Base-by-base conservation (phyloP, 2,113 vertebrate genomes). In the Triplophysa siluroides region DNA sequence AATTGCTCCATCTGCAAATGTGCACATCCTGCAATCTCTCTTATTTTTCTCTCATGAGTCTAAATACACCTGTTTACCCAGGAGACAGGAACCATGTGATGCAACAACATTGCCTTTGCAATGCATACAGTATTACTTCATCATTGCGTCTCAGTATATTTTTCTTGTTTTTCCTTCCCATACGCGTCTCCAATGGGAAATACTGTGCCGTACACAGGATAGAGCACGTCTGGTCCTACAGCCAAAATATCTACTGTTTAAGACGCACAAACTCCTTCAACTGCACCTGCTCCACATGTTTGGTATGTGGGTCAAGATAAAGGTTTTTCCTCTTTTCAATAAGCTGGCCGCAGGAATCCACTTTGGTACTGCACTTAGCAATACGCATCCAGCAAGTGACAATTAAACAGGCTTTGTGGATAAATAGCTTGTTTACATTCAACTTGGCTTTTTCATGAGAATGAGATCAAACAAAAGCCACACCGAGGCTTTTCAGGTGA, bases 271-370 rank as follows among this genome's bases (percentile, higher is more conserved):
- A 60, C 11, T 78, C 50, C 45, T 56, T 68, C 54, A 18, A 23
- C 8, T 47, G 52, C 77, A 84, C 80, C 83, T 82, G 80, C 66
- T 78, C 58, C 65, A 89, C 86, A 86, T 58, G 76, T 87, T 86
- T 84, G 81, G 76, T 84, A 91, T 92, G 54, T 91, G 88, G 91
- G 91, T 90, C 91, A 91, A 86, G 85, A 90, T 83, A 85, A 76
- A 54, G 83, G 78, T 87, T 85, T 83, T 81, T 84, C 86, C 82
- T 86, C 85, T 86, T 26, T 88, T 81, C 84, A 81, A 83, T 90
- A 90, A 90, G 83, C 88, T 83, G 80, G 83, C 75, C 78, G 83
- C 84, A 85, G 87, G 13, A 61, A 70, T 83, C 87, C 90, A 88
- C 87, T 91, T 80, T 86, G n/a, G 84, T 83, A 73, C 0, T 50